Percentiles rank a stretch among this genome's conserved stretches.
These are phyloP conservation scores for Sigmodon hispidus DNA, from an alignment of 2,113 vertebrate genomes.

Conservation along the genomic window DNA sequence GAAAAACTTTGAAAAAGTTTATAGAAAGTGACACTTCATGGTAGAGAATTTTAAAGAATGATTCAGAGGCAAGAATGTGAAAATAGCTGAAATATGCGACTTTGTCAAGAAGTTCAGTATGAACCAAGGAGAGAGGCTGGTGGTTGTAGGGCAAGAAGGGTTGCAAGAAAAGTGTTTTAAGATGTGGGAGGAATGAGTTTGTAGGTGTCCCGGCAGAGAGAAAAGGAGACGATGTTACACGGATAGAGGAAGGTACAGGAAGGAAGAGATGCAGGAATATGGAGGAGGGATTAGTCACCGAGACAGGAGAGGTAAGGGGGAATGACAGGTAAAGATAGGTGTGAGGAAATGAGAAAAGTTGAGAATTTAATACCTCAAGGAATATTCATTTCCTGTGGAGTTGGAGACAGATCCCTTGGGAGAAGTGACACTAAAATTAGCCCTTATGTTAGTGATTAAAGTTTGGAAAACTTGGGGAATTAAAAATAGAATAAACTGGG, in stretches of 20 bases:
- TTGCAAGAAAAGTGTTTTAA: background rate
- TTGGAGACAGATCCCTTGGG: background rate
- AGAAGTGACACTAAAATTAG: background rate
- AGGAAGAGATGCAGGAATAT: background rate
- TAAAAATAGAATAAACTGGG: background rate
- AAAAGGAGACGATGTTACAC: background rate
- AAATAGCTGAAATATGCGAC: background rate
- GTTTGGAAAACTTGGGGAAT: conserved; percentile 10
- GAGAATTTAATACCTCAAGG: background rate
- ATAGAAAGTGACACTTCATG: background rate
- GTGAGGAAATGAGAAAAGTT: background rate
- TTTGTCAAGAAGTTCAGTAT: conserved; percentile 37
- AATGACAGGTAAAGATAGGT: background rate
- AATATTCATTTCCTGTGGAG: conserved; percentile 28
- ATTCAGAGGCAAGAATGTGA: background rate
- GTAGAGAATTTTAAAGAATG: background rate
- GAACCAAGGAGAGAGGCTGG: background rate
- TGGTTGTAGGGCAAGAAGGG: background rate
- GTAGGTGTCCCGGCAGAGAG: conserved; percentile 6
- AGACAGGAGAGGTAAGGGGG: background rate
- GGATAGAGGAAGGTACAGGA: background rate
- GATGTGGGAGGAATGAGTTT: background rate
- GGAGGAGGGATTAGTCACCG: background rate
- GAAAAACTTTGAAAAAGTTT: conserved; percentile 28
- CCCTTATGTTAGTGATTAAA: background rate